Base-by-base conservation (phyloP, 2,113 vertebrate species). In the Grantiella picta region DNA sequence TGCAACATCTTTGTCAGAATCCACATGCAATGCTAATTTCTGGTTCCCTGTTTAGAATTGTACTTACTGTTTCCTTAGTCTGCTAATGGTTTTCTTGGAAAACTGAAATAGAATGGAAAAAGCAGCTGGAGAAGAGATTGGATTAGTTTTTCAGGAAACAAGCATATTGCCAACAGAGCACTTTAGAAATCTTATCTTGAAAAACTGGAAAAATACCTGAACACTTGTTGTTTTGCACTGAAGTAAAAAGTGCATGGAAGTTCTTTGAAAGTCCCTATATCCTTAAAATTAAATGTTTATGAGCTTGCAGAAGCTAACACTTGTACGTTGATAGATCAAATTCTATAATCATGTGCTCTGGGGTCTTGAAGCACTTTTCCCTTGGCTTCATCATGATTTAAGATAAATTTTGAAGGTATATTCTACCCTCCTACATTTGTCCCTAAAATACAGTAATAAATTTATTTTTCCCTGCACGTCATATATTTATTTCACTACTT, bases 181-280 rank as follows among this genome's bases (percentile, higher is more conserved):
- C 95, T 93, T 93, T 53, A 89, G 95, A 94, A 94, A 78, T 87
- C 64, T 93, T 96, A 95, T 92, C 92, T 89, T 83, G 57, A 94
- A 83, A 63, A 91, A 86, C 42, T 92, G 78, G 77, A 92, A 94
- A 94, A 96, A 68, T 94, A 96, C 72, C 83, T 94, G 68, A 71
- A 81, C 36, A 14, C 29, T 95, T 95, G 71, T 60, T 93, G 60
- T 81, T 95, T 92, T 80, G 52, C 83, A 82, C 0, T 71, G 24
- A 90, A 95, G n/a, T 61, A 85, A 70, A 57, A 94, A 57, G 29
- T 35, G 10, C 53, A 8, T 70, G 12, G 25, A 82, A 84, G 38
- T 80, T 90, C 70, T 73, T 86, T 50, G 77, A 65, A 93, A 90
- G 45, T 60, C 24, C 31, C 25, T 35, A 42, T 86, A 31, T 64